Evolutionary conservation across 2,797 vertebrate species (phyloP), one percentile per base, ranked within the genome.

Genomic region (Lithobates sylvaticus): DNA sequence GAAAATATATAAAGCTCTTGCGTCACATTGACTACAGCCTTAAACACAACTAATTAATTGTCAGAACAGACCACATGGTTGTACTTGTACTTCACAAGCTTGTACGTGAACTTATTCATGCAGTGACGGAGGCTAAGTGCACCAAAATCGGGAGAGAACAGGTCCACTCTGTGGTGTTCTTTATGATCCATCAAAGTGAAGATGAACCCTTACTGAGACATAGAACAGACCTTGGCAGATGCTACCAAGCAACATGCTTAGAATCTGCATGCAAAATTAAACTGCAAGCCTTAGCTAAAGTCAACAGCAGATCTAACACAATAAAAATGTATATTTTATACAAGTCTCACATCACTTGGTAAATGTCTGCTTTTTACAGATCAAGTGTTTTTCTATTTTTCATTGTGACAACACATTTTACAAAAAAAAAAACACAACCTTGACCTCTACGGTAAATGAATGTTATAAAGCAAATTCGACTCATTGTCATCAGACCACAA

Each of bases 401-500:
- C 54, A 73, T 61, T 70, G 64, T 50, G 65, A 86, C 47, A 71
- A 68, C 27, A 71, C 32, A 42, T 58, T 71, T 58, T 61, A 26
- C 34, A 39, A 39, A 39, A 39, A 36, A 36, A 32, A 86, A 61
- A 47, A 15, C 36, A 76, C 26, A 76, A 47, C 27, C 69, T 29
- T 64, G 15, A 34, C 61, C 64, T 81, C 27, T 65, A 34, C 78
- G 54, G 75, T 29, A 87, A 87, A 78, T 87, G 21, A 78, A 27
- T 82, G 67, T 64, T 81, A 26, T 39, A 73, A 27, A 54, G 50
- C 39, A 50, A 86, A 72, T 86, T 77, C 73, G 23, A 72, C 12
- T 76, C 70, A 83, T 50, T 77, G 67, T 78, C 34, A 72, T 58
- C 68, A 81, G 39, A 82, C n/a, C 61, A 70, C 71, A 81, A 76